Evolutionary conservation across 2,113 vertebrate genomes (phyloP), one percentile per base, ranked within the genome.

Genomic region (Parus major): DNA sequence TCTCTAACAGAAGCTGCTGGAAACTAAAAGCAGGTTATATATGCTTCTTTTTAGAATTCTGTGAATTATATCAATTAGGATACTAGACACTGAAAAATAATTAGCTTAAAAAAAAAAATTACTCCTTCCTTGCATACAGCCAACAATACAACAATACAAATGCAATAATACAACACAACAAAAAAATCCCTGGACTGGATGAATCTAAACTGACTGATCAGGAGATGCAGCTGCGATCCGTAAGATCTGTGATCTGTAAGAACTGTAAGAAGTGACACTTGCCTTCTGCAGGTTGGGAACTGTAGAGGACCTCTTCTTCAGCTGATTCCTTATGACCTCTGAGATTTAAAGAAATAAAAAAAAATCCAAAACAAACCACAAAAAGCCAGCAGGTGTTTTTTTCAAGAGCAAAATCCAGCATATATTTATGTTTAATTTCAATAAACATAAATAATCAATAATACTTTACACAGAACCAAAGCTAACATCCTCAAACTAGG

Each of bases 201-300:
- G 70, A 71, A 78, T 57, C 31, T 83, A 50, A 66, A 75, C 17
- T 17, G 55, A 82, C 7, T 17, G 42, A 44, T 69, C 52, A 66
- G 46, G 49, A 81, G 29, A 72, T 64, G n/a, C 29, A 82, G 14
- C 73, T 68, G 15, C 47, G 72, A 11, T 31, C 11, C 8, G 39
- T 39, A 39, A 39, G 39, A 39, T 39, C 39, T 39, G 39, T 39
- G 39, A 39, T 39, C 39, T 39, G 39, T 39, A 39, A 39, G 39
- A 83, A 68, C 29, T 55, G 3, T 31, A 70, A 84, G 82, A 63
- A 79, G 47, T 10, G 18, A 86, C 24, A 96, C 98, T 97, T 91
- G 98, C 99, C 99, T 98, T 99, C 98, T 50, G 98, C 97, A 78
- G 98, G 95, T 49, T 98, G 98, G 86, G 98, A 98, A 96, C 98